Evolutionary conservation across 92 coral and sea anemone genomes (phyloP), one percentile per base, ranked within the genome.

Genomic region (Siderastrea siderea): DNA sequence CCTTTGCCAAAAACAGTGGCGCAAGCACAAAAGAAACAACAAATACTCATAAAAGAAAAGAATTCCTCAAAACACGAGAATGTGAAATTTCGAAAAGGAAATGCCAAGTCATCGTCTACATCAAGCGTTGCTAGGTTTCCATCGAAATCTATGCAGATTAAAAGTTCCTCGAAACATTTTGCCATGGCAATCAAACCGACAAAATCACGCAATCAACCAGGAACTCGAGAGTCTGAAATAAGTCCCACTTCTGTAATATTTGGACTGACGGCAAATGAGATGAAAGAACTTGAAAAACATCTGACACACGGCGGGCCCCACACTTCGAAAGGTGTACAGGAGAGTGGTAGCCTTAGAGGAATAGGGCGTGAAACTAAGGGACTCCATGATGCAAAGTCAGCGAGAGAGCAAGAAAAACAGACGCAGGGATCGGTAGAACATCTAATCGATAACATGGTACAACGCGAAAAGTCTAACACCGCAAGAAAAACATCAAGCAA

Each of bases 271-370:
- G 50, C 71, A 19, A 74, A 73, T 48, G 87, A 84, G 11, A 84
- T 84, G 87, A 84, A 74, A 38, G 87, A 84, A 47, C 72, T 84
- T 61, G 87, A 84, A 61, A 84, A 64, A n/a, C 87, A 84, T 46
- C 12, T 84, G 72, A 46, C 87, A 52, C 87, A 84, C 62, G 77
- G 45, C 62, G 77, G 45, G 38, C 52, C 73, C 11, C 72, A 26
- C 15, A 8, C 38, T 11, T 47, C 44, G 12, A 81, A 64, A 15
- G 64, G 71, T 15, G n/a, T 15, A 8, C 26, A 13, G 7, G 49
- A 50, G 17, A 12, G 16, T 62, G 80, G 74, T 57, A 61, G 13
- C 26, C 2, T 79, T 5, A 45, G 64, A 62, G 47, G 3, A 17
- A 46, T 8, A 19, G 49, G 73, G 3, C 19, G 73, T 47, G 72